These are phyloP conservation scores for Molossus alvarezi DNA, from an alignment of 2,797 vertebrate species.

Conservation along the genomic window DNA sequence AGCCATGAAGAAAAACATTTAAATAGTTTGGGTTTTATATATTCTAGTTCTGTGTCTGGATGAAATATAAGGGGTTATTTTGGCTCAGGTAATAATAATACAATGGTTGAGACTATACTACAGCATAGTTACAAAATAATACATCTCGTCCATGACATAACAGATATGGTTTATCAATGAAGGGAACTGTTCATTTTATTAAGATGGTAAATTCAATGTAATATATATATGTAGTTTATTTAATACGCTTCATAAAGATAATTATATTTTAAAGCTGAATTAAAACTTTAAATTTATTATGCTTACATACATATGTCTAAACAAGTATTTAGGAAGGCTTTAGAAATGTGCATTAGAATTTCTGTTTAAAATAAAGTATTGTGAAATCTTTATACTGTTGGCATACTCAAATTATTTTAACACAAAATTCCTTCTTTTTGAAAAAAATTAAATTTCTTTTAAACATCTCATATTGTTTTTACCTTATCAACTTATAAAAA, in stretches of 20 bases:
- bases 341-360: neutral
- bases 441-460: neutral
- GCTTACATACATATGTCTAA: neutral
- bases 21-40: neutral
- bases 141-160: neutral
- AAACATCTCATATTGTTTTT: neutral
- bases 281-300: neutral
- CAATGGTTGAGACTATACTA: neutral
- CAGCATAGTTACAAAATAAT: neutral
- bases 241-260: neutral
- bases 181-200: neutral
- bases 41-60: neutral
- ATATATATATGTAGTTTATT: neutral
- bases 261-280: slow-evolving; percentile 9
- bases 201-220: slow-evolving; percentile 4
- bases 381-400: neutral
- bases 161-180: neutral
- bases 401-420: slow-evolving; percentile 12
- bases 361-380: neutral
- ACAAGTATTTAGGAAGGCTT: slow-evolving; percentile 33
- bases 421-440: neutral
- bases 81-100: neutral
- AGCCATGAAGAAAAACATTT: neutral
- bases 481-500: neutral
- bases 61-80: neutral